A percentile compares a stretch with the other conserved stretches of the same genome.
Evolutionary conservation across 2,888 invertebrate genomes (phyloP).

Genomic region (Lamproptera curius): DNA sequence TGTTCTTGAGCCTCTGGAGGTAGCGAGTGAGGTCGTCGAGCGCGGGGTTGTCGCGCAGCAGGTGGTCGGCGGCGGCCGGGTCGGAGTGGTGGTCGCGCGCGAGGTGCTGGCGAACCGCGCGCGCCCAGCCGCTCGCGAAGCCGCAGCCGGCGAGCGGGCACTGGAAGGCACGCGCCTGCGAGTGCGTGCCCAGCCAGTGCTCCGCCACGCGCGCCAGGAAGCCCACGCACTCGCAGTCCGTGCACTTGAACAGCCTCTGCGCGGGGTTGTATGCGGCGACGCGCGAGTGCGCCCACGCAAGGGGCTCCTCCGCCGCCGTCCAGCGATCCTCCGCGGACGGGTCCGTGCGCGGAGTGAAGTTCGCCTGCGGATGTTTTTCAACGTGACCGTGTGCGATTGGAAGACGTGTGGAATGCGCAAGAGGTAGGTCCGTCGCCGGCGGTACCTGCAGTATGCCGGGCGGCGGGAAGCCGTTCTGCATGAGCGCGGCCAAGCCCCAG

Average conservation of each 20-base stretch:
- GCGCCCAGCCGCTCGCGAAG: slow-evolving; percentile 86
- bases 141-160: slow-evolving; percentile 83
- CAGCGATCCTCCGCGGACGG: slow-evolving; percentile 77
- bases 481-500: slow-evolving; percentile 86
- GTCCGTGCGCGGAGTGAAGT: slow-evolving; percentile 75
- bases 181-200: slow-evolving; percentile 85
- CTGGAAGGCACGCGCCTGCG: slow-evolving; percentile 83
- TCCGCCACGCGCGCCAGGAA: slow-evolving; percentile 85
- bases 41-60: slow-evolving; percentile 84
- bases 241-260: slow-evolving; percentile 85
- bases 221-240: slow-evolving; percentile 87
- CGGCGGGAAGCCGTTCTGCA: slow-evolving; percentile 85
- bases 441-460: slow-evolving; percentile 76
- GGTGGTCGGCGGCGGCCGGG: slow-evolving; percentile 79
- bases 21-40: slow-evolving; percentile 85
- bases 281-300: slow-evolving; percentile 88
- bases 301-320: slow-evolving; percentile 84
- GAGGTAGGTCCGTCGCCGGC: too few species aligned
- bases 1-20: slow-evolving; percentile 82
- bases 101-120: slow-evolving; percentile 85
- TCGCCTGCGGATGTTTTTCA: slow-evolving; percentile 55
- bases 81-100: slow-evolving; percentile 85
- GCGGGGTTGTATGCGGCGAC: slow-evolving; percentile 88
- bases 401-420: too few species aligned
- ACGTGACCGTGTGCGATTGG: too few species aligned